Evolutionary conservation across 2,113 vertebrate genomes (phyloP).

Genomic region (Rhegmatorhina hoffmannsi): DNA sequence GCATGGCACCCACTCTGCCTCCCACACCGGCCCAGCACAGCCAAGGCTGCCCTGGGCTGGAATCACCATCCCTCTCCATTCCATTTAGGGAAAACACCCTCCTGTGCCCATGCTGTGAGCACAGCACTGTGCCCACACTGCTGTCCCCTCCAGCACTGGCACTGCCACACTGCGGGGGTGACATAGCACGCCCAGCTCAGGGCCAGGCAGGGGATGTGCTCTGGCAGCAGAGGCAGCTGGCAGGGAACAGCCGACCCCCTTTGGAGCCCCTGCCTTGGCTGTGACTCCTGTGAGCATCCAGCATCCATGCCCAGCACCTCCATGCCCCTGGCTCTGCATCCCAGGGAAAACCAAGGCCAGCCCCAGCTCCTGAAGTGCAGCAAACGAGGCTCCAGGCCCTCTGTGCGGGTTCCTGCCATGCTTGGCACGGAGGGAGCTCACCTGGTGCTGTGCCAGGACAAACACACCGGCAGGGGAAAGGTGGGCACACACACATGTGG

Average conservation of each 20-base stretch:
- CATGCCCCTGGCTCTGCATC: fast-evolving
- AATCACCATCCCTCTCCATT: fast-evolving
- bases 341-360: background rate
- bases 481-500: background rate
- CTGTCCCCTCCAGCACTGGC: background rate
- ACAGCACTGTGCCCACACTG: fast-evolving
- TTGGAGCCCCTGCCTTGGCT: background rate
- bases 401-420: background rate
- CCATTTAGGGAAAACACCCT: background rate
- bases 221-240: background rate
- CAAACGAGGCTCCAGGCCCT: background rate
- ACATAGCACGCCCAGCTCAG: background rate
- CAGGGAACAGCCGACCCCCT: background rate
- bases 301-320: background rate
- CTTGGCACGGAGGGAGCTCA: background rate
- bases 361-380: background rate
- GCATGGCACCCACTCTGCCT: fast-evolving
- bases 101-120: background rate
- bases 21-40: fast-evolving
- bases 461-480: background rate
- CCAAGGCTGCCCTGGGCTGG: background rate
- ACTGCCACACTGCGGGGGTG: fast-evolving
- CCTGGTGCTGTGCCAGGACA: background rate
- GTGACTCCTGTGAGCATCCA: fast-evolving
- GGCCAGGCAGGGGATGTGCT: background rate